Evolutionary conservation across 2,797 vertebrate species (phyloP), one percentile per base, ranked within the genome.

Genomic region (Bovichtus variegatus): DNA sequence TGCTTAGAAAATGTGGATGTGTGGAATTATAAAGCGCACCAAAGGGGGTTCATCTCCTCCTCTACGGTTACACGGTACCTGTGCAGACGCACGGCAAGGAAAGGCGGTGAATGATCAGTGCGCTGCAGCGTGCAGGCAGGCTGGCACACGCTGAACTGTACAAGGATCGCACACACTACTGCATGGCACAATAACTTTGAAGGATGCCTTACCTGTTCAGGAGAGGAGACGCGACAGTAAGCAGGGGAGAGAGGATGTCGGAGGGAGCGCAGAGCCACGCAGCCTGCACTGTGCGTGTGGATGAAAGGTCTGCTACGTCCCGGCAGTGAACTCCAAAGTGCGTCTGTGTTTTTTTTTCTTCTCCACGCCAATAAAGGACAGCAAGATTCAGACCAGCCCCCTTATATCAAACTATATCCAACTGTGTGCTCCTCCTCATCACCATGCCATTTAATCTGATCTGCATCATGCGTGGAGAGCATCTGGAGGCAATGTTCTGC

Each of bases 341-440:
- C 78, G 80, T 68, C 76, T 74, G 51, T 78, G 57, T 84, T 62
- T 57, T 29, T 71, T 49, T 84, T 62, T 57, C 29, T 71, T 49
- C 23, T 62, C 43, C 70, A 80, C 83, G 67, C 84, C 82, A 68
- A 49, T 76, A 75, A 85, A 84, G 71, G 81, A 86, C 83, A 61
- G 59, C 65, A 44, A 75, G 73, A 55, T 61, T 69, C 71, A 91
- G 88, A 93, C 92, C 91, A 89, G 92, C 91, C 91, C 82, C 78
- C 43, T 59, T n/a, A 54, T 46, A 71, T 83, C 54, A 84, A 90
- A 89, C 76, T 82, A 64, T 77, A 66, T 55, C 53, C 60, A 83
- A 53, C 54, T 53, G 70, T 82, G 84, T 80, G 41, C 18, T 43
- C 58, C 18, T 43, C 58, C 12, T 38, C 53, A 74, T 75, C 80